Percentiles rank a stretch among this genome's conserved stretches.
Evolutionary conservation across 2,888 invertebrate species (phyloP).

Genomic region (Alloplasta piceator): DNA sequence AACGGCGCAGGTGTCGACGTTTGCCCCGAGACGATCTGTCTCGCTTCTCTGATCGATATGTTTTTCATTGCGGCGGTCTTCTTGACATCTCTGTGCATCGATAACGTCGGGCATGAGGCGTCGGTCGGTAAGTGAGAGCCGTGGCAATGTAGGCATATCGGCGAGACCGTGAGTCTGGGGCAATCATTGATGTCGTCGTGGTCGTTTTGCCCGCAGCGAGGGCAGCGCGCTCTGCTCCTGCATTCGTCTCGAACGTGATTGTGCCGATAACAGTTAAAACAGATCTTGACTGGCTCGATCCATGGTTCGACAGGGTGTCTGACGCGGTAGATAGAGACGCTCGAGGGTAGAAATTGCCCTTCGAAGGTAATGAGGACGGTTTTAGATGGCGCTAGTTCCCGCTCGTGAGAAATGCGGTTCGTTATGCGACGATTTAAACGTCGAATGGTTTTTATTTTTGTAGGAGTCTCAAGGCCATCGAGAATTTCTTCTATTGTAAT

Average conservation of each 20-base stretch:
- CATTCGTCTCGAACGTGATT: slow-evolving; percentile 14
- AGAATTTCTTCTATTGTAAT: not conserved
- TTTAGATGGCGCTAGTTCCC: not conserved
- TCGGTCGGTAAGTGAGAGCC: not conserved
- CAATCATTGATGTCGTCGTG: not conserved
- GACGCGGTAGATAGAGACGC: not conserved
- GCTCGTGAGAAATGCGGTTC: not conserved
- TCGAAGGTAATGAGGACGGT: not conserved
- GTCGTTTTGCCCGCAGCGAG: not conserved
- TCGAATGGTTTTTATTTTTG: not conserved
- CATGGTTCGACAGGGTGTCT: not conserved
- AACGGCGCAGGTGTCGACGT: not conserved
- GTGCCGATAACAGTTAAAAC: slow-evolving; percentile 1
- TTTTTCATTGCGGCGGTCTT: not conserved
- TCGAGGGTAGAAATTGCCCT: not conserved
- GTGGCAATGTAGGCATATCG: not conserved
- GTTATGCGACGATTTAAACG: not conserved
- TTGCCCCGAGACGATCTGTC: not conserved
- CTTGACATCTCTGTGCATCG: not conserved
- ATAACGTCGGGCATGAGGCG: not conserved
- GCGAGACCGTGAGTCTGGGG: not conserved
- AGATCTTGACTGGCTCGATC: slow-evolving; percentile 8
- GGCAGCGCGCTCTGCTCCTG: not conserved
- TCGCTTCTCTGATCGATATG: not conserved
- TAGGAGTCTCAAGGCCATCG: not conserved